Base-by-base conservation (phyloP, 2,888 invertebrate genomes). In the Mythimna impura region DNA sequence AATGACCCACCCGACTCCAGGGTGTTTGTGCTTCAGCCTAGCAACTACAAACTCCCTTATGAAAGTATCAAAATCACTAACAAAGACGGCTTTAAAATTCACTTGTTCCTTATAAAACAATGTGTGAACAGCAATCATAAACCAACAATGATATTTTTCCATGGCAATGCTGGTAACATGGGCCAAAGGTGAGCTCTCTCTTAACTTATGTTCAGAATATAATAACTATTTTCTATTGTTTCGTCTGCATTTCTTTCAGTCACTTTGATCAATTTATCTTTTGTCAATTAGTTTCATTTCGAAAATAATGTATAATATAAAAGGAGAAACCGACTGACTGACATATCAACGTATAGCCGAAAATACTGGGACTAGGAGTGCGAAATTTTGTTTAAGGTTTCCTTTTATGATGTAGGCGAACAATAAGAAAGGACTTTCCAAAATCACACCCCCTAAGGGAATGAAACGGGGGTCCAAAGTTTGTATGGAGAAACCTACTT, bases 151-250 rank as follows among this genome's bases (percentile, higher is more conserved):
- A 95, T 99, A 66, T 99, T 98, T 94, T 97, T 99, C 82, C 99
- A 99, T 96, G 99, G 99, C 9, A 99, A 99, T 97, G 99, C 99
- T 68, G 99, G 99, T 20, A 99, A 99, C 92, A 98, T 99, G 97
- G 99, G 99, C 0, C 99, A 99, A 91, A 97, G 98, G 97, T 97
- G 80, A 87, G 87, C 47, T 52, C 78, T 7, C 14, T 40, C 17
- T 58, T 54, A 5, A 14, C 10, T 43, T 47, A 47, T 47, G 22
- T 47, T 54, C 22, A 30, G 8, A 0, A 50, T 20, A 50, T 20
- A 50, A 50, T 14, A 50, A 50, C 50, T n/a, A 8, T 52, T 20
- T 50, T 20, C 20, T 52, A n/a, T 25, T 55, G 14, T 55, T 25
- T 14, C 3, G 2, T 8, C 20, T n/a, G 5, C 9, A 20, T 55